A percentile compares a stretch with the other conserved stretches of the same genome.
These are phyloP conservation scores for Alcis repandata DNA, from an alignment of 2,888 invertebrate species.

Conservation along the genomic window DNA sequence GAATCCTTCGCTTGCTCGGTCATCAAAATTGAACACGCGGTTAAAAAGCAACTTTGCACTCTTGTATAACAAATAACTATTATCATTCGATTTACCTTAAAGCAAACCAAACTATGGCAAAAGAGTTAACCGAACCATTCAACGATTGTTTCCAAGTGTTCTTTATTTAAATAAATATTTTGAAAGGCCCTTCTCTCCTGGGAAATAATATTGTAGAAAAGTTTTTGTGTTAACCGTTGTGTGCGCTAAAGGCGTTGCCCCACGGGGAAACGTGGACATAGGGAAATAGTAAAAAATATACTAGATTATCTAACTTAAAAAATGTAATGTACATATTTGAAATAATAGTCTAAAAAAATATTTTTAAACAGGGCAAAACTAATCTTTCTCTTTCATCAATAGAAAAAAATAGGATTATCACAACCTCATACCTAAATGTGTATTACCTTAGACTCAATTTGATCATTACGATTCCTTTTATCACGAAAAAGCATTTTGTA, in stretches of 20 bases:
- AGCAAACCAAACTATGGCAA: not conserved
- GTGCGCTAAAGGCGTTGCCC: constrained; percentile 8
- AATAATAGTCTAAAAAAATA: no score
- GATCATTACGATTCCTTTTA: not conserved
- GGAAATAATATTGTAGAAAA: constrained; percentile 41
- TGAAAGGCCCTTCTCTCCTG: constrained; percentile 32
- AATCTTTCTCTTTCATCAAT: no score
- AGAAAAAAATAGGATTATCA: no score
- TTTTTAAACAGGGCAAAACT: no score
- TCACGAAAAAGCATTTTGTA: not conserved
- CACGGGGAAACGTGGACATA: no score
- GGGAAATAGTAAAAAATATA: no score
- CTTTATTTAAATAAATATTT: constrained; percentile 40
- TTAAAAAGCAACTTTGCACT: no score
- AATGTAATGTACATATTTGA: no score
- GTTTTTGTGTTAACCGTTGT: constrained; percentile 38
- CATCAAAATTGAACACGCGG: no score
- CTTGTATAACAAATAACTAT: no score
- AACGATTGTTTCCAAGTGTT: constrained; percentile 32
- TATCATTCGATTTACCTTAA: not conserved
- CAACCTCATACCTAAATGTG: not conserved
- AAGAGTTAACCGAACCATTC: constrained; percentile 6
- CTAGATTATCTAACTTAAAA: not conserved
- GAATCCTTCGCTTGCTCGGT: no score
- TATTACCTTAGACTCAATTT: not conserved